A percentile compares a stretch with the other conserved stretches of the same genome.
Evolutionary conservation across 2,888 invertebrate genomes (phyloP).

Genomic region (Andrena chrysosceles): DNA sequence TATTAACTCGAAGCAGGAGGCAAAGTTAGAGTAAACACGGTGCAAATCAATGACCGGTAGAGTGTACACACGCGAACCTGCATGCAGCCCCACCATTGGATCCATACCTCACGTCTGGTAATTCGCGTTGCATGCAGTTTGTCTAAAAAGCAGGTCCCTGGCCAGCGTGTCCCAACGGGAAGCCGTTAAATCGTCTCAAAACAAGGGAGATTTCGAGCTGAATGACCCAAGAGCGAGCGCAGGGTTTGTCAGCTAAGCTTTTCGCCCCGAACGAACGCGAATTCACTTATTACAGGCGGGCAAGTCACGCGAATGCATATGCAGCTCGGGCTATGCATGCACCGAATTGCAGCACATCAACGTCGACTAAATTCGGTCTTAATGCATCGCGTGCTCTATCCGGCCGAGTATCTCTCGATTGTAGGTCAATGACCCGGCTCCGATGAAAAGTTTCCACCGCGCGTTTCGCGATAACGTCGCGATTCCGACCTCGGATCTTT

Average conservation of each 20-base stretch:
- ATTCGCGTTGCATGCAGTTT: conserved; percentile 47
- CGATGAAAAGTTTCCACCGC: conserved; percentile 50
- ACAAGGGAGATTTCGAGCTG: conserved; percentile 27
- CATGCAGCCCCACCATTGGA: conserved; percentile 17
- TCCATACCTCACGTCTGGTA: conserved; percentile 46
- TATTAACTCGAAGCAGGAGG: conserved; percentile 7
- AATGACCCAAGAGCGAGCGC: conserved; percentile 13
- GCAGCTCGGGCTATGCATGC: conserved; percentile 50
- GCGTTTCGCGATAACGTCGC: conserved; percentile 43
- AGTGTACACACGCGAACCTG: conserved; percentile 43
- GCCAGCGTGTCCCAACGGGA: not conserved
- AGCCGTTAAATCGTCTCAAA: conserved; percentile 51
- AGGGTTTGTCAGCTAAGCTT: conserved; percentile 49
- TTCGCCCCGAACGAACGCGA: conserved; percentile 41
- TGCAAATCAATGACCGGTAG: conserved; percentile 44
- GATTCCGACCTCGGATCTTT: conserved; percentile 27
- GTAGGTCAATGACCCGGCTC: conserved; percentile 62
- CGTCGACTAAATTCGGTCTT: conserved; percentile 61
- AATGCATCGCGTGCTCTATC: conserved; percentile 68
- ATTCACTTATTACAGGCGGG: conserved; percentile 63
- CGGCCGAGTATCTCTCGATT: conserved; percentile 59
- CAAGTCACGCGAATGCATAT: conserved; percentile 64
- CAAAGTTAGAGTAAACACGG: conserved; percentile 32
- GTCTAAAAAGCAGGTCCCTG: conserved; percentile 41
- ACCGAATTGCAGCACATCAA: conserved; percentile 35